Evolutionary conservation across 64 coral and sea anemone species (phyloP).

Genomic region (Astreopora myriophthalma): DNA sequence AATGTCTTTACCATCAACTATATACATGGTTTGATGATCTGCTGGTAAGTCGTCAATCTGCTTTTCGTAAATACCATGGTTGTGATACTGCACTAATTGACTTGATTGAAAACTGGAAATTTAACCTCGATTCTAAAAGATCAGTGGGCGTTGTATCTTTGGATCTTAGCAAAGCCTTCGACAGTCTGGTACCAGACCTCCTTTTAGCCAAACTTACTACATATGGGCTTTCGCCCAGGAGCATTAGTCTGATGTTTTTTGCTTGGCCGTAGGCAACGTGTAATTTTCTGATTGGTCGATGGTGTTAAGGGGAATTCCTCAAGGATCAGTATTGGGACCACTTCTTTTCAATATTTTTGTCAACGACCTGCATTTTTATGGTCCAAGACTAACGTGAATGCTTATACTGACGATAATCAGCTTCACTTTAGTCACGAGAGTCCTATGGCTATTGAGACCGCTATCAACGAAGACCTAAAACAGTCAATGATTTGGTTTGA

Average conservation of each 20-base stretch:
- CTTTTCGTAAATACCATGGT: too few species aligned
- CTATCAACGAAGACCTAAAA: constrained; percentile 28
- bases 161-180: too few species aligned
- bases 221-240: neutral
- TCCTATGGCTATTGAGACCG: constrained; percentile 16
- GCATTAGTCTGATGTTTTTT: neutral
- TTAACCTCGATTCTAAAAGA: neutral
- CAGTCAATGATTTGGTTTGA: constrained; percentile 8
- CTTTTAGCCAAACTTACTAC: neutral
- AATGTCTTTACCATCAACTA: too few species aligned
- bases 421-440: constrained; percentile 63
- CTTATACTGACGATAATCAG: constrained; percentile 57
- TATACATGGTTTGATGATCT: too few species aligned
- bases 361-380: neutral
- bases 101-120: neutral
- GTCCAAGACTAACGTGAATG: neutral
- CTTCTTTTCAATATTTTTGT: neutral
- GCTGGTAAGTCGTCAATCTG: too few species aligned
- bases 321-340: neutral
- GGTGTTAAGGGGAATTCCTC: neutral
- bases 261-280: neutral
- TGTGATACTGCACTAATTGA: too few species aligned
- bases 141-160: neutral
- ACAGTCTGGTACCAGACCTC: neutral
- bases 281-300: neutral